Base-by-base conservation (phyloP, 2,888 invertebrate genomes). In the Lypha dubia region DNA sequence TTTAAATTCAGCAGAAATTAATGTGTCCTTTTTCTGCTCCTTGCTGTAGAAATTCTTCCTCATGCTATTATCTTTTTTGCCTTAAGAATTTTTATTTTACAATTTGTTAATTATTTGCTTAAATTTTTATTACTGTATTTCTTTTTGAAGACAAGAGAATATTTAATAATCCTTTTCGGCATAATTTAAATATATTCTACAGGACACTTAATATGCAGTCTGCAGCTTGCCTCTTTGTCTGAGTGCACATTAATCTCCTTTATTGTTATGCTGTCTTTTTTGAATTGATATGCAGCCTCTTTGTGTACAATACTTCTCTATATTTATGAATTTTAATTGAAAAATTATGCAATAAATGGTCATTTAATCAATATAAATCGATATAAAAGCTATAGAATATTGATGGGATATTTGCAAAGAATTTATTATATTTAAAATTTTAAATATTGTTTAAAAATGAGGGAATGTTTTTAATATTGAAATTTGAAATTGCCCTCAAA, bases 341-440 rank as follows among this genome's bases (percentile, higher is more conserved):
- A 60, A n/a, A 77, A 60, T 68, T 77, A 65, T 75, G 28, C 49
- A 49, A 49, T 77, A 41, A 77, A 58, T 68, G 51, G 56, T 38
- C 58, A 68, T 77, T 77, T 68, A 77, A 68, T 49, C 60, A 58
- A 60, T 46, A 58, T 76, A 67, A 76, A 68, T 76, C 75, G 58
- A 53, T 71, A 71, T 22, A 60, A 28, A 28, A 71, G 9, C 35
- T 20, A 35, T 11, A 46, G 46, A 71, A 71, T 60, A 44, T 46
- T 58, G 60, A 49, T 22, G 11, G 15, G 32, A 58, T 60, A 46
- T 32, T 7, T 15, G 32, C 20, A 28, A 28, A 28, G 5, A 5
- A 28, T 28, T 28, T 28, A 4, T 28, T 28, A 2, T 28, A 28
- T 28, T 28, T 28, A 28, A 28, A 28, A 5, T 28, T 28, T 28